A percentile compares a stretch with the other conserved stretches of the same genome.
Evolutionary conservation across 2,888 invertebrate species (phyloP).

Genomic region (Ypsolopha scabrella): DNA sequence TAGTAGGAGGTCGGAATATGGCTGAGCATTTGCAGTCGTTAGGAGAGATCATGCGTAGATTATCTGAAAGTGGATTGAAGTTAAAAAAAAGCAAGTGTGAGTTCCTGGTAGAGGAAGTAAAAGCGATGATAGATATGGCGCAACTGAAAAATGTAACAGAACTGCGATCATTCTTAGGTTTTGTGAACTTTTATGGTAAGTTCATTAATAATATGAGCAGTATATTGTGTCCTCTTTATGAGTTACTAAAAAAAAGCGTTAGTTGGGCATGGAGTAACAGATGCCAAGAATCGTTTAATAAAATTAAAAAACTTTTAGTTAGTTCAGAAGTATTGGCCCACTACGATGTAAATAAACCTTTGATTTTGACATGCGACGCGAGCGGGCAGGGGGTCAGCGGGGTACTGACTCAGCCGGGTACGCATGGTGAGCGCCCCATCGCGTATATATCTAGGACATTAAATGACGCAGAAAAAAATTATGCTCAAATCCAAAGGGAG

Average conservation of each 20-base stretch:
- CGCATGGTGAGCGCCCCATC: no score
- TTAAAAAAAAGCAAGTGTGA: background rate
- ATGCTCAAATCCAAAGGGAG: no score
- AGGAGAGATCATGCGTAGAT: background rate
- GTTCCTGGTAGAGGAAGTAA: background rate
- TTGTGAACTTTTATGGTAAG: background rate
- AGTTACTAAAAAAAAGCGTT: background rate
- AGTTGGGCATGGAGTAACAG: no score
- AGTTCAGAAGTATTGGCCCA: no score
- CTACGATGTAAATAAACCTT: background rate
- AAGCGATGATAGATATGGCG: background rate
- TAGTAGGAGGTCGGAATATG: conserved; percentile 9
- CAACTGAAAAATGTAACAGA: background rate
- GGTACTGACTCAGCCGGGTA: background rate
- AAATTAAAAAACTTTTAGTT: no score
- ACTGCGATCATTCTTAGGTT: background rate
- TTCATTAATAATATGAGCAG: background rate
- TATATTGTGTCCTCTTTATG: background rate
- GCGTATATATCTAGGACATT: no score
- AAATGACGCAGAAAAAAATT: no score
- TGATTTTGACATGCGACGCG: background rate
- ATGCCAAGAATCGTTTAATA: no score
- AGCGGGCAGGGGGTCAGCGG: background rate
- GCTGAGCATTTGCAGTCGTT: conserved; percentile 5
- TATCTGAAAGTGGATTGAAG: background rate